Base-by-base conservation (phyloP, 1,140 invertebrate genomes). In the Monomorium pharaonis region DNA sequence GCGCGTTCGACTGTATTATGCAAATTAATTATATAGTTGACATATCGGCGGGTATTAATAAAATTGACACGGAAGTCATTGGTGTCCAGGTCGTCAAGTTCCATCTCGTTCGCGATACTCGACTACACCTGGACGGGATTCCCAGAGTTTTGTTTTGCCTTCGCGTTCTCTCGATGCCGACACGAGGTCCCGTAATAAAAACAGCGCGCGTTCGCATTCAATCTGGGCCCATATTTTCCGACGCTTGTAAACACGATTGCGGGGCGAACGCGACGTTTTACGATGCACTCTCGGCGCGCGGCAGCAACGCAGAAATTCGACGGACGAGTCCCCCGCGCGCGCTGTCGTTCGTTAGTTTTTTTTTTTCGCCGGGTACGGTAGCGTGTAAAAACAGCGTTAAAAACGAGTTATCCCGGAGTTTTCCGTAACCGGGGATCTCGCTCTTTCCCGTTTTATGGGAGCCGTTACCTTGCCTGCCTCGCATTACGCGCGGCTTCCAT, bases 351-450 rank as follows among this genome's bases (percentile, higher is more conserved):
- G n/a, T 67, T 42, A 30, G 30, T 65, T 67, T 78, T 80, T 51
- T 6, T n/a, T n/a, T 51, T 80, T 51, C 12, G n/a, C 14, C 30
- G 51, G n/a, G 6, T 42, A 42, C 47, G n/a, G 9, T 42, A n/a
- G 10, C n/a, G n/a, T 37, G 24, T 44, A 47, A 58, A 74, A 72
- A 21, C 37, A 81, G 10, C n/a, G 67, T 44, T 33, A 72, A 72
- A 83, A 58, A 12, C 37, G 37, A 37, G 37, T 74, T 47, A 60
- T 12, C 33, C 37, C 78, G 37, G 24, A 24, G 24, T 33, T 81
- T 72, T 3, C 33, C 65, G 42, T 24, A 54, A 21, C 21, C 42
- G 30, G 16, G 9, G 16, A 63, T 33, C 24, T n/a, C n/a, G n/a
- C n/a, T n/a, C n/a, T 44, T 1, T 69, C 49, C 37, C 65, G 37